phyloP scores from a whole-genome alignment of 2,113 vertebrate species.

The Accipiter cooperii region DNA sequence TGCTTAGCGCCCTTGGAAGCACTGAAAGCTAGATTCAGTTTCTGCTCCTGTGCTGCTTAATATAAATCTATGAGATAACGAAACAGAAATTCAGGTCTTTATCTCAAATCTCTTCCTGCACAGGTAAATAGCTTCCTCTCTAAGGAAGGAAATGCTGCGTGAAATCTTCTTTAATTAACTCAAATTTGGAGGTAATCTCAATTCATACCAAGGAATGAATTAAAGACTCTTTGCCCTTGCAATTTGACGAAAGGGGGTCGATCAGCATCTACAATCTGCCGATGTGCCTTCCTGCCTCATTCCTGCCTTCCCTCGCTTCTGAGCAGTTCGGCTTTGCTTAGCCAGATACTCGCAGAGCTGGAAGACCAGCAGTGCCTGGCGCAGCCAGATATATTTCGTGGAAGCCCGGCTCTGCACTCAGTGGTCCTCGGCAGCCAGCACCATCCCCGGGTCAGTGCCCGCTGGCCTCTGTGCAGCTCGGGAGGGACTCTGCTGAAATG shows the following conservation, averaged over 20 bases:
- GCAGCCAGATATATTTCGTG: neutral
- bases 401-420: neutral
- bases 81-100: neutral
- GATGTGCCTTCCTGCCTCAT: neutral
- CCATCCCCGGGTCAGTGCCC: fast-evolving
- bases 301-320: neutral
- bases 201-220: neutral
- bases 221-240: neutral
- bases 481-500: neutral
- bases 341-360: neutral
- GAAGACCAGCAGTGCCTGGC: neutral
- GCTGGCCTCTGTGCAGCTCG: fast-evolving
- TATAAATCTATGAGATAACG: neutral
- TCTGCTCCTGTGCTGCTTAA: neutral
- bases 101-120: neutral
- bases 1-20: neutral
- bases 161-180: neutral
- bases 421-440: neutral
- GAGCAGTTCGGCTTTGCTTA: neutral
- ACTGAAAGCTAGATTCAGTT: neutral
- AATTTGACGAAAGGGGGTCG: fast-evolving
- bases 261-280: neutral
- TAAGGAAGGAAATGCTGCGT: neutral
- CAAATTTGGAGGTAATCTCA: neutral
- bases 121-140: neutral